Evolutionary conservation across 64 coral and sea anemone species (phyloP).

Genomic region (Dendrophyllia cribrosa): DNA sequence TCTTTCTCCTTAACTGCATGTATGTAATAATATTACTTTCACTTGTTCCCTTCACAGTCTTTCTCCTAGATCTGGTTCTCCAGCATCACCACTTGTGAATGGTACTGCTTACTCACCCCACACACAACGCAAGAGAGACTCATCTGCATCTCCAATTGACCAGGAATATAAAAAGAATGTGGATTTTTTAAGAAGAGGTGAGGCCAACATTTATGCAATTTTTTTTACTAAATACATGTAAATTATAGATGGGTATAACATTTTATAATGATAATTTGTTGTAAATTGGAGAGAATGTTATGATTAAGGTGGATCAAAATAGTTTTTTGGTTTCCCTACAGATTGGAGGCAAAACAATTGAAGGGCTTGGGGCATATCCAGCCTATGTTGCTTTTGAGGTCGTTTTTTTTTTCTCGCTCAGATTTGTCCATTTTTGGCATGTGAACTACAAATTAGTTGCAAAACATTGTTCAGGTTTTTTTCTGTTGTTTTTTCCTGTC

Average conservation of each 20-base stretch:
- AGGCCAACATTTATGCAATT: not conserved
- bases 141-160: not conserved
- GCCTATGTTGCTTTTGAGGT: too few species aligned
- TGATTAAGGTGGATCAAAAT: too few species aligned
- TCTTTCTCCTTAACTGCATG: not conserved
- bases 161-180: conserved; percentile 39
- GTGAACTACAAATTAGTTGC: too few species aligned
- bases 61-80: conserved; percentile 57
- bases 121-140: conserved; percentile 8
- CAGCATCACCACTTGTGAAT: conserved; percentile 42
- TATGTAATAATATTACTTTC: not conserved
- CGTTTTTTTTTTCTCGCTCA: too few species aligned
- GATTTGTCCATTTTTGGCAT: too few species aligned
- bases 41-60: not conserved
- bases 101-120: conserved; percentile 19
- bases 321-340: too few species aligned
- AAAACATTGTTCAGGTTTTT: too few species aligned
- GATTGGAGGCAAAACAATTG: too few species aligned
- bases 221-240: not conserved
- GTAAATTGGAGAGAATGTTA: too few species aligned
- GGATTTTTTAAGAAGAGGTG: conserved; percentile 34
- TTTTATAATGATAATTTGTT: too few species aligned
- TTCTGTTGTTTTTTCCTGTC: too few species aligned
- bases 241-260: not conserved
- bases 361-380: too few species aligned